A percentile compares a stretch with the other conserved stretches of the same genome.
Evolutionary conservation across 2,888 invertebrate species (phyloP).

Genomic region (Eupithecia tripunctaria): DNA sequence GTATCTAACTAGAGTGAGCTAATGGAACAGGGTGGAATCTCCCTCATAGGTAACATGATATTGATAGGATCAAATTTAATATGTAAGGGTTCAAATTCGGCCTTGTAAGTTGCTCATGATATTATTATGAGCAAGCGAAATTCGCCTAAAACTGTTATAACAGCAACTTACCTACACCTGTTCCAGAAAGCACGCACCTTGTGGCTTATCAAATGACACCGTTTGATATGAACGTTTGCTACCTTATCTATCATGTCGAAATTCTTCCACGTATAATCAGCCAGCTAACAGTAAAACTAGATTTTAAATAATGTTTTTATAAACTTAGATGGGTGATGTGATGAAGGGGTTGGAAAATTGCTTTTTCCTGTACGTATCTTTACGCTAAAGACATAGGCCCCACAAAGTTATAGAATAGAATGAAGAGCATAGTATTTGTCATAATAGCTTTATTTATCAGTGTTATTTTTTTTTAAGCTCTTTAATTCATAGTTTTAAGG

Average conservation of each 20-base stretch:
- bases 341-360: background rate
- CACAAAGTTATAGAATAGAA: background rate
- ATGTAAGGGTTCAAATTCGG: background rate
- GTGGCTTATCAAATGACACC: slow-evolving; percentile 81
- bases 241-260: slow-evolving; percentile 82
- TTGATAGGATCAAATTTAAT: background rate
- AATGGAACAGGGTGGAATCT: background rate
- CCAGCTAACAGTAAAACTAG: slow-evolving; percentile 38
- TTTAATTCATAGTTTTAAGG: background rate
- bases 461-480: background rate
- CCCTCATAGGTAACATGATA: background rate
- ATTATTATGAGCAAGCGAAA: background rate
- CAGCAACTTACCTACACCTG: slow-evolving; percentile 48
- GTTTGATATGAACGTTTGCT: slow-evolving; percentile 78
- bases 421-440: background rate
- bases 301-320: slow-evolving; percentile 4
- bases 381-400: background rate
- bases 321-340: background rate
- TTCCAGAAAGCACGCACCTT: slow-evolving; percentile 76
- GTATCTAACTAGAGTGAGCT: background rate
- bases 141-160: background rate
- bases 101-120: background rate
- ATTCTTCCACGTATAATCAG: slow-evolving; percentile 77
- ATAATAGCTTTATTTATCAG: background rate
- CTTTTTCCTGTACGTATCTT: background rate